phyloP scores from a whole-genome alignment of 2,888 invertebrate species.

The Drosophila helvetica region DNA sequence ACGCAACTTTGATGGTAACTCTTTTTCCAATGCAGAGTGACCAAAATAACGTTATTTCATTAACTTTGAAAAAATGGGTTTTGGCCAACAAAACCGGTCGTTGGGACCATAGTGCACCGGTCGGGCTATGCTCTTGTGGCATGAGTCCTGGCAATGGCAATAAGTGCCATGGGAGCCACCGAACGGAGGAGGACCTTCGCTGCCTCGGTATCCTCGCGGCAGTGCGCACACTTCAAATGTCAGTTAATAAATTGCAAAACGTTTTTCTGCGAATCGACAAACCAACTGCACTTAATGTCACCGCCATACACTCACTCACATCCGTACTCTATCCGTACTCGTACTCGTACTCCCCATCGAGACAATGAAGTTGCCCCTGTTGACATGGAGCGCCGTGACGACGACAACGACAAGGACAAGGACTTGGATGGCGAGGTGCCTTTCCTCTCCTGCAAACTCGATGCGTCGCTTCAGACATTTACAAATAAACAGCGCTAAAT shows the following conservation, averaged over 20 bases:
- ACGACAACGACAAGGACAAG: slow-evolving; percentile 23
- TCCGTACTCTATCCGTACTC: slow-evolving; percentile 21
- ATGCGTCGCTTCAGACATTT: slow-evolving; percentile 72
- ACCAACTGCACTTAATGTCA: slow-evolving; percentile 72
- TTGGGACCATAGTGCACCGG: no score
- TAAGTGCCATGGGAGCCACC: slow-evolving; percentile 59
- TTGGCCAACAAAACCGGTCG: no score
- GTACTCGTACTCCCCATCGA: slow-evolving; percentile 8
- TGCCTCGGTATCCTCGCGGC: not conserved
- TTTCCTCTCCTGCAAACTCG: slow-evolving; percentile 49
- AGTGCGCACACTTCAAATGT: slow-evolving; percentile 60
- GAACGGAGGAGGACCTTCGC: slow-evolving; percentile 45
- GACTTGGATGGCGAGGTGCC: not conserved
- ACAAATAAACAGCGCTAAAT: slow-evolving; percentile 79
- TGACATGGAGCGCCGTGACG: slow-evolving; percentile 70
- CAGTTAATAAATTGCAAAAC: slow-evolving; percentile 75
- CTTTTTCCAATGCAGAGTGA: no score
- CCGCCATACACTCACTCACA: slow-evolving; percentile 44
- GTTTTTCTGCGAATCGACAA: slow-evolving; percentile 69
- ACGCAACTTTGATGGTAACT: no score
- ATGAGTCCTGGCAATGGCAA: slow-evolving; percentile 31
- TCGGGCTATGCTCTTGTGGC: not conserved
- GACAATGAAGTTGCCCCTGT: slow-evolving; percentile 72
- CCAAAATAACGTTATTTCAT: no score
- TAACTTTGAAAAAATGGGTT: no score